Conservation (phyloP, 2,113 vertebrate genomes). For the Felis chaus region DNA sequence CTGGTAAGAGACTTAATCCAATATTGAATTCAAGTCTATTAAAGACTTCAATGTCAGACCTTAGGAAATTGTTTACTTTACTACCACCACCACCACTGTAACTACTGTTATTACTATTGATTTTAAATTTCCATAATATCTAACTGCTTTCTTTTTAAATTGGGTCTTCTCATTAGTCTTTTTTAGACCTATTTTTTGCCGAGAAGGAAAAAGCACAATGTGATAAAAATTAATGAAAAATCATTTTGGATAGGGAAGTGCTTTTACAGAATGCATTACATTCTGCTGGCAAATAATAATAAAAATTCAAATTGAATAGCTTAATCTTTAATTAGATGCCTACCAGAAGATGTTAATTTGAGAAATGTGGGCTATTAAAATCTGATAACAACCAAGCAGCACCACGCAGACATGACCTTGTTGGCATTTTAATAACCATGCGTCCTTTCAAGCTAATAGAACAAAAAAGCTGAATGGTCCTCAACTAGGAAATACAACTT, state of each 20-base stretch:
- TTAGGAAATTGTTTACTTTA: neutral
- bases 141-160: conserved; percentile 13
- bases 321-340: conserved; percentile 72
- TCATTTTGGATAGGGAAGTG: conserved; percentile 54
- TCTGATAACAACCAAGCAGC: conserved; percentile 52
- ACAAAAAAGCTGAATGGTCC: conserved; percentile 67
- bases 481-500: neutral
- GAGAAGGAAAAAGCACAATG: neutral
- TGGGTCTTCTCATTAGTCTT: conserved; percentile 18
- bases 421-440: conserved; percentile 56
- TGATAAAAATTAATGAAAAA: conserved; percentile 58
- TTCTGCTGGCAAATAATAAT: conserved; percentile 62
- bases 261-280: conserved; percentile 49
- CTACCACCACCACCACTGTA: neutral
- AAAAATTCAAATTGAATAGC: conserved; percentile 61
- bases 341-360: conserved; percentile 72
- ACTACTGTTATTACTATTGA: neutral
- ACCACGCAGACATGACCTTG: conserved; percentile 44
- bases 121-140: conserved; percentile 14
- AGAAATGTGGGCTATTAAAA: conserved; percentile 65
- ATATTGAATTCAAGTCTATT: accelerated
- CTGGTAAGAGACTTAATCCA: conserved; percentile 85
- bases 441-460: conserved; percentile 61
- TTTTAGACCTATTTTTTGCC: conserved; percentile 37
- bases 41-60: neutral